Base-by-base conservation (phyloP, 2,888 invertebrate species). In the Harmothoe impar region DNA sequence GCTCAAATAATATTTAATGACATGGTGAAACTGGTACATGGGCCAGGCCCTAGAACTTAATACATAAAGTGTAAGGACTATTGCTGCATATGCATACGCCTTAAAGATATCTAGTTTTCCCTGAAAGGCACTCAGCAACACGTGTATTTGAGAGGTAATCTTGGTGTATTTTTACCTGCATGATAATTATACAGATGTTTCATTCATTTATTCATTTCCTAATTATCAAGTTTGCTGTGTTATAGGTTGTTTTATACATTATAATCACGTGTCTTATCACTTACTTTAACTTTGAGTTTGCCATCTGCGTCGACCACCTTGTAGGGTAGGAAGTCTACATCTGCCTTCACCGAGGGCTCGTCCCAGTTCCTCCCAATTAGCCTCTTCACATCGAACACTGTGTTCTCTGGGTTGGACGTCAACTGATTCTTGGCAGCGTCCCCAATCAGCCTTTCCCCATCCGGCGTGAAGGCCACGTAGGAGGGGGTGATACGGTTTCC, bases 251-350 rank as follows among this genome's bases (percentile, higher is more conserved):
- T 20, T 15, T 62, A n/a, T 62, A 62, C 3, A 20, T 5, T 20
- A 62, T 20, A 62, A 62, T 7, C 3, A 20, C n/a, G n/a, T n/a
- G n/a, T n/a, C n/a, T n/a, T n/a, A n/a, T n/a, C 3, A 52, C 86
- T 20, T 20, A 86, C 86, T 92, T 97, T 77, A 0, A 86, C 93
- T 91, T 95, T 95, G 17, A 95, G 95, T 91, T 94, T 95, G 7
- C 92, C 91, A 25, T 86, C 93, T 17, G 94, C 94, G 92, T 92
- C 93, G 23, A 94, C 78, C n/a, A 95, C 95, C 5, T 97, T 97
- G 96, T 98, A 98, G 0, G 98, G 98, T 98, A 98, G 98, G 93
- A 97, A 97, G 94, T 97, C 97, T 96, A 98, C 97, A 95, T 98
- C 98, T 62, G 97, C 96, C 94, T 98, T 97, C 77, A 98, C 97